Evolutionary conservation across 1,140 invertebrate genomes (phyloP).

Genomic region (Aphaenogaster rudis): DNA sequence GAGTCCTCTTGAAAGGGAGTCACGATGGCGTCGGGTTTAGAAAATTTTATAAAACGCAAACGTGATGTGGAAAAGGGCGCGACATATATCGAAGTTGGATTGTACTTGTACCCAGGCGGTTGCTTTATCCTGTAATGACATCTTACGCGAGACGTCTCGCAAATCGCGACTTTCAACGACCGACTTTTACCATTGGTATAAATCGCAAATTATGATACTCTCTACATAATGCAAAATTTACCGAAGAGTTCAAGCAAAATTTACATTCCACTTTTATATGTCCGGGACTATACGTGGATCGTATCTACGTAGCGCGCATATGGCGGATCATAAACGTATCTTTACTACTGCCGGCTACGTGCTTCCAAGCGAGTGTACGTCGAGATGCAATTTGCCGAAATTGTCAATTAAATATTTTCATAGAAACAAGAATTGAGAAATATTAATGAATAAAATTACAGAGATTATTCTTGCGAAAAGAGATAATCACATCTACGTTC

Average conservation of each 20-base stretch:
- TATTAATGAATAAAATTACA: neutral
- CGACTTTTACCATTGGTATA: neutral
- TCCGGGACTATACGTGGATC: too few species aligned
- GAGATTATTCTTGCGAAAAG: neutral
- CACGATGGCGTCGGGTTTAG: constrained; percentile 13
- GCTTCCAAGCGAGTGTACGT: neutral
- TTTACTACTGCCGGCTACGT: constrained; percentile 30
- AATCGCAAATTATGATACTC: neutral
- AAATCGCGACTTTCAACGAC: neutral
- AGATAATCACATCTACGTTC: neutral
- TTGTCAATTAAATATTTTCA: neutral
- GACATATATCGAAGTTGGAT: constrained; percentile 22
- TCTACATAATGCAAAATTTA: neutral
- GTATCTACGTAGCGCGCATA: neutral
- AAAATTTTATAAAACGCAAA: constrained; percentile 44
- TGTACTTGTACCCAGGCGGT: constrained; percentile 6
- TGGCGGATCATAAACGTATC: constrained; percentile 39
- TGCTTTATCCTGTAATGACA: neutral
- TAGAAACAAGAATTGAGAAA: neutral
- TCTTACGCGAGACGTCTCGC: neutral
- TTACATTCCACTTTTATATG: constrained; percentile 14
- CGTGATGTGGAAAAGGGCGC: neutral
- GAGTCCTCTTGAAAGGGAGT: constrained; percentile 21
- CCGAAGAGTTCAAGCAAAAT: neutral
- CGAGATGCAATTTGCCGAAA: neutral